A percentile compares a stretch with the other conserved stretches of the same genome.
Conservation (phyloP, 2,888 invertebrate genomes). For the Hypercompe scribonia region DNA sequence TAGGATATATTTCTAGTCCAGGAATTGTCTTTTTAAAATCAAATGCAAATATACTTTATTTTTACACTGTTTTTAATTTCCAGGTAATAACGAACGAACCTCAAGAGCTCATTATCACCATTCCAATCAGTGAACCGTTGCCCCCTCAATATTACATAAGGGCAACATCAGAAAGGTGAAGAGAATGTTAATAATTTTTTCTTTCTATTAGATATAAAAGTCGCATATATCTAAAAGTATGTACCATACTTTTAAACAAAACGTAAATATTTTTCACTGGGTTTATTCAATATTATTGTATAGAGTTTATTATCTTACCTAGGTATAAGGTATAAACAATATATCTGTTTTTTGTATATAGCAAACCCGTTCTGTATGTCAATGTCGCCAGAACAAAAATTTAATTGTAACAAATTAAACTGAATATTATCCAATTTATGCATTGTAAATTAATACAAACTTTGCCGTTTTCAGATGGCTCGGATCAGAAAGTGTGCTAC, state of each 20-base stretch:
- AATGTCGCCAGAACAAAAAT: not conserved
- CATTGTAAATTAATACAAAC: constrained; percentile 26
- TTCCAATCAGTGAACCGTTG: constrained; percentile 96
- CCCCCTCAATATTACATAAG: constrained; percentile 97
- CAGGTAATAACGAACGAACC: constrained; percentile 90
- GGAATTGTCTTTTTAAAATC: no score
- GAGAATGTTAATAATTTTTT: not conserved
- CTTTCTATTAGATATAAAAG: not conserved
- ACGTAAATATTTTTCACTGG: not conserved
- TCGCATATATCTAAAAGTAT: no score
- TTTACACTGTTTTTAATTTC: constrained; percentile 33
- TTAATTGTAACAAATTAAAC: not conserved
- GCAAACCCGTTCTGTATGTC: not conserved
- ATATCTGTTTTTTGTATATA: no score
- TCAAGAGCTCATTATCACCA: constrained; percentile 96
- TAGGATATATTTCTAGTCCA: no score
- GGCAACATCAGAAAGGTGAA: constrained; percentile 93
- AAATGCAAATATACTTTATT: no score
- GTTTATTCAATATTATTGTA: no score
- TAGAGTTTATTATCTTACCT: not conserved
- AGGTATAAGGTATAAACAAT: not conserved
- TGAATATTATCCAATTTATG: not conserved
- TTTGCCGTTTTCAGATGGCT: constrained; percentile 84
- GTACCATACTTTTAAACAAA: not conserved
- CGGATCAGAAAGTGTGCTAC: constrained; percentile 86